These are phyloP conservation scores for Stichodactyla mertensii DNA, from an alignment of 64 coral and sea anemone species.

Conservation along the genomic window DNA sequence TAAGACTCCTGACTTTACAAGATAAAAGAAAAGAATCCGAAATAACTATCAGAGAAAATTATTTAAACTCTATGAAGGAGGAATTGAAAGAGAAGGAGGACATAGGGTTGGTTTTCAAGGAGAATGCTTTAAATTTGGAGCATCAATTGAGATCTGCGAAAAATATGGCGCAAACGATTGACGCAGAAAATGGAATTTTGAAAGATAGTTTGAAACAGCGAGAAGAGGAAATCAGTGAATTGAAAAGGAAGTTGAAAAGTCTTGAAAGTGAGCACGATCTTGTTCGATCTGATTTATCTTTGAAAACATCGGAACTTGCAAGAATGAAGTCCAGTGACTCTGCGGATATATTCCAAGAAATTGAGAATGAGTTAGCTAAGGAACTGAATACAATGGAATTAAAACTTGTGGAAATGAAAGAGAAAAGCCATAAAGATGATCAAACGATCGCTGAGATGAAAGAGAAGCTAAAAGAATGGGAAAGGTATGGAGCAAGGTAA, in stretches of 20 bases:
- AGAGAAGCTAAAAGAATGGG: constrained; percentile 66
- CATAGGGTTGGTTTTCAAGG: background rate
- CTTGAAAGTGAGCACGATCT: constrained; percentile 12
- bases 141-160: background rate
- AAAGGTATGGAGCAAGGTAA: constrained; percentile 61
- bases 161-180: background rate
- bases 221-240: constrained; percentile 41
- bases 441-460: constrained; percentile 39
- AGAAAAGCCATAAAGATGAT: constrained; percentile 35
- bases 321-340: constrained; percentile 21
- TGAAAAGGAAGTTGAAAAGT: constrained; percentile 7
- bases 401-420: background rate
- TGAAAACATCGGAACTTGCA: constrained; percentile 4
- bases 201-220: constrained; percentile 34
- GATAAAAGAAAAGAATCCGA: constrained; percentile 60
- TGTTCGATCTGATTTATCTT: background rate
- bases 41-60: constrained; percentile 35
- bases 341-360: background rate
- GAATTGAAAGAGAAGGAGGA: constrained; percentile 36
- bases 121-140: constrained; percentile 25
- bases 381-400: background rate
- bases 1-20: constrained; percentile 49
- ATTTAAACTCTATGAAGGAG: constrained; percentile 28
- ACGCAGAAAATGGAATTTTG: constrained; percentile 40
- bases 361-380: constrained; percentile 7